phyloP scores from a whole-genome alignment of 1,140 invertebrate genomes.

The Mactra quadrangularis region DNA sequence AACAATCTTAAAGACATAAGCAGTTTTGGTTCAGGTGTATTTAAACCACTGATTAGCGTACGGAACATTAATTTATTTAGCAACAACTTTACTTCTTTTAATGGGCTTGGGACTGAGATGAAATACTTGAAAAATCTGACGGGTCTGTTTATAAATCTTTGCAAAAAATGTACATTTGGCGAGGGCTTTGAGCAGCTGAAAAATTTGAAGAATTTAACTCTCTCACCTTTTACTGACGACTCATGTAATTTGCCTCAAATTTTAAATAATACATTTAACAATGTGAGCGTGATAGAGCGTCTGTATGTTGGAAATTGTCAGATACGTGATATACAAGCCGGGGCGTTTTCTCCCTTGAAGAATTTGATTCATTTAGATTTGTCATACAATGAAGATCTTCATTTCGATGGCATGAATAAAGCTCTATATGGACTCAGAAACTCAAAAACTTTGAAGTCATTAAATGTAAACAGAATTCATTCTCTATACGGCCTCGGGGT shows the following conservation, averaged over 20 bases:
- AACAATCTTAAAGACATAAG: conserved; percentile 4
- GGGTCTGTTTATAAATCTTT: conserved; percentile 1
- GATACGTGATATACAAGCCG: conserved; percentile 5
- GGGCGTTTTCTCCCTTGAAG: conserved; percentile 28
- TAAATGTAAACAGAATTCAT: conserved; percentile 48
- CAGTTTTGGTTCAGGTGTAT: conserved; percentile 33
- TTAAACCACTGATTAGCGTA: conserved; percentile 16
- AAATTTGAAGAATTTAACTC: conserved; percentile 3
- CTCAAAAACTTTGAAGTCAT: conserved; percentile 6
- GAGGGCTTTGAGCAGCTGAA: not conserved
- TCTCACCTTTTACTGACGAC: not conserved
- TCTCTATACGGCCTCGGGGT: conserved; percentile 4
- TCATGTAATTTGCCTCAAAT: not conserved
- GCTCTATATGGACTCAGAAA: conserved; percentile 27
- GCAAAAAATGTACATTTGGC: not conserved
- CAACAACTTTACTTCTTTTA: conserved; percentile 16
- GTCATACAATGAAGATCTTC: conserved; percentile 37
- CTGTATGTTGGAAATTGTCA: conserved; percentile 9
- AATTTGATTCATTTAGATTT: conserved; percentile 2
- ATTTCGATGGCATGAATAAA: conserved; percentile 51
- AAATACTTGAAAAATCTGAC: not conserved
- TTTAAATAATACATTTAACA: conserved; percentile 3
- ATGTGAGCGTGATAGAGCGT: not conserved
- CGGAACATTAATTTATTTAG: conserved; percentile 21
- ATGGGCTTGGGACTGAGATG: conserved; percentile 9